Percentiles rank a stretch among this genome's conserved stretches.
phyloP scores from a whole-genome alignment of 2,797 vertebrate species.

The Sus cebifrons region DNA sequence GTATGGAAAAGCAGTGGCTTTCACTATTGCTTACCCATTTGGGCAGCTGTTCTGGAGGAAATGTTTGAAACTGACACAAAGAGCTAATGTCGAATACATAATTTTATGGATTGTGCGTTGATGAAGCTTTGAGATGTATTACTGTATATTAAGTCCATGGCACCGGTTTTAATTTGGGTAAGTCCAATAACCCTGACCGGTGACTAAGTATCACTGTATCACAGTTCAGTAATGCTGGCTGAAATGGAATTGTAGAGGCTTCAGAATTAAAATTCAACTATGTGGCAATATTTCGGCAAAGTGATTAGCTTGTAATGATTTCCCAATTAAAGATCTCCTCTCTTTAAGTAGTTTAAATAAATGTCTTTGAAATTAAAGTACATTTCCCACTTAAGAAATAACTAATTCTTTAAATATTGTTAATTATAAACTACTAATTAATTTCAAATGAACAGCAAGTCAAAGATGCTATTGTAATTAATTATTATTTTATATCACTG shows the following conservation, averaged over 20 bases:
- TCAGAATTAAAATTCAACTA: slow-evolving; percentile 6
- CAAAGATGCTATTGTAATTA: not conserved
- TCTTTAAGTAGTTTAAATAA: slow-evolving; percentile 40
- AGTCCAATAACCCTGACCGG: not conserved
- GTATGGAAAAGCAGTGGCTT: fast-evolving
- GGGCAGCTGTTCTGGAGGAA: not conserved
- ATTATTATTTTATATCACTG: not conserved
- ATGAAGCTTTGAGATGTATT: not conserved
- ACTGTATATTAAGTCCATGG: not conserved
- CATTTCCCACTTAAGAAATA: not conserved
- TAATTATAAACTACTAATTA: slow-evolving; percentile 37
- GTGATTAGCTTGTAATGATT: slow-evolving; percentile 37
- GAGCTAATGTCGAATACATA: not conserved
- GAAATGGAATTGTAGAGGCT: not conserved
- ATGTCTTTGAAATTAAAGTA: slow-evolving; percentile 42
- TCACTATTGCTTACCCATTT: fast-evolving
- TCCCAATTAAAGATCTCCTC: slow-evolving; percentile 34
- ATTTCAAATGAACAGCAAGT: slow-evolving; percentile 7
- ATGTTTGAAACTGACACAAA: not conserved
- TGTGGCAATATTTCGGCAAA: not conserved
- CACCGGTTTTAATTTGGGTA: not conserved
- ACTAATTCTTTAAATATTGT: slow-evolving; percentile 41
- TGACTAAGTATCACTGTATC: not conserved
- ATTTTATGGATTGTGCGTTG: not conserved
- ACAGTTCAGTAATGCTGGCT: not conserved